Base-by-base conservation (phyloP, 2,113 vertebrate genomes). In the Elanoides forficatus region DNA sequence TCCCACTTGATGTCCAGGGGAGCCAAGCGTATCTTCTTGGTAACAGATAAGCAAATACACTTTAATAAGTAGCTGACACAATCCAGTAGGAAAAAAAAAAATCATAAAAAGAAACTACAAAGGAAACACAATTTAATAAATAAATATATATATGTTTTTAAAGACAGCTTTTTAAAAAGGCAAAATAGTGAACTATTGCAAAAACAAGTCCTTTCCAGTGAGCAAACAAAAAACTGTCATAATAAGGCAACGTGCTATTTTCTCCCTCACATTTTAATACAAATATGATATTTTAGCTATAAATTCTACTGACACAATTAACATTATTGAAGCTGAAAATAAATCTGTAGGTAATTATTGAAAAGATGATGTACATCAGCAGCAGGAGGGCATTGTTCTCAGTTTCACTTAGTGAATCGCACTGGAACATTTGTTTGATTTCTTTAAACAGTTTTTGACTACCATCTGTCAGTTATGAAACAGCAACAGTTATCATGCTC, bases 381-480 rank as follows among this genome's bases (percentile, higher is more conserved):
- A 93, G 74, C 60, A 81, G 87, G 53, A 92, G 56, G 55, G 70
- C 63, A 83, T 15, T 32, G n/a, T 86, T 94, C 78, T 95, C 47
- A 85, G 40, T 81, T 95, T 92, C 67, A 81, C 53, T 90, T 66
- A 93, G 43, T 87, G 65, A 96, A 93, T 94, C 30, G 72, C 0
- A 5, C 22, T 68, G 47, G 55, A 94, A 95, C 59, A 50, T 88
- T 96, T 63, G 36, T 90, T 95, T 92, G 53, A 90, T 63, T 94
- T 94, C 76, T 89, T 96, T 74, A 86, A 96, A 90, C 50, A 86
- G n/a, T 55, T 90, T 95, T 95, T 97, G 42, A 93, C 93, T 92
- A 74, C 56, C 92, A 90, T 93, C 94, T 93, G 79, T 58, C 65
- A 66, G 45, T 48, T 43, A 83, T 91, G 48, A 78, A 91, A 97